Evolutionary conservation across 1,140 invertebrate species (phyloP).

Genomic region (Lepidostoma basale): DNA sequence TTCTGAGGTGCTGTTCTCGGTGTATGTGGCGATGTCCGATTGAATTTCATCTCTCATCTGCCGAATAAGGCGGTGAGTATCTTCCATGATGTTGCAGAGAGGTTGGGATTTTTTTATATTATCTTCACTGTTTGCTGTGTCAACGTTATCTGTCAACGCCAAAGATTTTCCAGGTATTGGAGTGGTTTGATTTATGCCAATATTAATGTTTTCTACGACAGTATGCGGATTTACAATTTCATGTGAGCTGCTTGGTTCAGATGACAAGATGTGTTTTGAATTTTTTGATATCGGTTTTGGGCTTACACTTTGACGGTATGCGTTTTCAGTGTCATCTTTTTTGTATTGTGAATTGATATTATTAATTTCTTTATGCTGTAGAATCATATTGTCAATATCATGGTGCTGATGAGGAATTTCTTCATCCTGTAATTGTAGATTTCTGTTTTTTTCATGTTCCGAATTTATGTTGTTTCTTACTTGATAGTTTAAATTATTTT

Average conservation of each 20-base stretch:
- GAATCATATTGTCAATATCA: too few species aligned
- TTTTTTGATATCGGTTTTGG: too few species aligned
- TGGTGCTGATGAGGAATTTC: too few species aligned
- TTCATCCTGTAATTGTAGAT: too few species aligned
- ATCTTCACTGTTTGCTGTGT: background rate
- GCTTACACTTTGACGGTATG: too few species aligned
- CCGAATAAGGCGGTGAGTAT: constrained; percentile 65
- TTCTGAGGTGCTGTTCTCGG: constrained; percentile 54
- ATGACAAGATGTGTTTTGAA: too few species aligned
- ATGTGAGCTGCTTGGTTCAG: background rate
- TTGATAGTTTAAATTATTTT: too few species aligned
- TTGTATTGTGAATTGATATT: too few species aligned
- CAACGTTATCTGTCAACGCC: constrained; percentile 5
- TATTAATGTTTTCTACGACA: background rate
- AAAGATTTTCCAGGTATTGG: background rate
- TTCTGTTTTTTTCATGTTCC: too few species aligned
- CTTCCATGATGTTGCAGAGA: constrained; percentile 62
- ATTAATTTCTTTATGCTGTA: too few species aligned
- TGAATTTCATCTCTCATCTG: constrained; percentile 69
- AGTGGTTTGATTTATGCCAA: background rate
- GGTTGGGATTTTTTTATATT: constrained; percentile 52
- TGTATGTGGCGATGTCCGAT: constrained; percentile 62
- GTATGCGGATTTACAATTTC: background rate
- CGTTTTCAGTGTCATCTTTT: too few species aligned
- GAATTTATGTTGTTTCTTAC: too few species aligned